These are phyloP conservation scores for Heliconius melpomene DNA, from an alignment of 1,140 invertebrate species.

Conservation along the genomic window DNA sequence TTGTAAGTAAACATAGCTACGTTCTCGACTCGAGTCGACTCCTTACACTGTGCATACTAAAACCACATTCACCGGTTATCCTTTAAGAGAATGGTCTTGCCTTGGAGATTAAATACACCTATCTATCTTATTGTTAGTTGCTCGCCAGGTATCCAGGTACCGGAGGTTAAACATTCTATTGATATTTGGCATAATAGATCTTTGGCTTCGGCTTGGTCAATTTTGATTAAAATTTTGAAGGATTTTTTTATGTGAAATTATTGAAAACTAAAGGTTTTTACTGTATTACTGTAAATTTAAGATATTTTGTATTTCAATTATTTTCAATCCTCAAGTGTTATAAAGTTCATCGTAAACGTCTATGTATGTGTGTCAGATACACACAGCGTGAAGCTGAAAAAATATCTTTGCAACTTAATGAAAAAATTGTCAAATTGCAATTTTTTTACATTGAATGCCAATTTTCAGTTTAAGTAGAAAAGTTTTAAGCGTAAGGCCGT, in stretches of 20 bases:
- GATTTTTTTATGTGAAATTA: too few species aligned
- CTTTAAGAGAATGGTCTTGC: constrained; percentile 10
- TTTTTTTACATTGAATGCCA: neutral
- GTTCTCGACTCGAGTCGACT: neutral
- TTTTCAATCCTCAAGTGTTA: too few species aligned
- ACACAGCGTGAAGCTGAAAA: too few species aligned
- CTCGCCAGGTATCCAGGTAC: neutral
- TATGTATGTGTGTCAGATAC: too few species aligned
- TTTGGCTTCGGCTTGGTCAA: neutral
- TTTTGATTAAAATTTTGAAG: neutral
- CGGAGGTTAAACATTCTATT: neutral
- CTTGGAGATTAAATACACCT: neutral
- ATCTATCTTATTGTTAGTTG: neutral
- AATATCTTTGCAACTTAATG: too few species aligned
- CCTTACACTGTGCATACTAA: constrained; percentile 1
- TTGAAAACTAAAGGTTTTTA: too few species aligned
- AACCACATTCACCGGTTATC: constrained; percentile 13
- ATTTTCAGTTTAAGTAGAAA: constrained; percentile 1
- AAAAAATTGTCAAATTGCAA: neutral
- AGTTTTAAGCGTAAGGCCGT: neutral
- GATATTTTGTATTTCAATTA: too few species aligned
- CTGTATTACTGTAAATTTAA: too few species aligned
- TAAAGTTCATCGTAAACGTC: too few species aligned
- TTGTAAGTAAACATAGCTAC: neutral
- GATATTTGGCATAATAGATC: neutral